phyloP scores from a whole-genome alignment of 1,140 invertebrate genomes.

The Drosophila mojavensis region DNA sequence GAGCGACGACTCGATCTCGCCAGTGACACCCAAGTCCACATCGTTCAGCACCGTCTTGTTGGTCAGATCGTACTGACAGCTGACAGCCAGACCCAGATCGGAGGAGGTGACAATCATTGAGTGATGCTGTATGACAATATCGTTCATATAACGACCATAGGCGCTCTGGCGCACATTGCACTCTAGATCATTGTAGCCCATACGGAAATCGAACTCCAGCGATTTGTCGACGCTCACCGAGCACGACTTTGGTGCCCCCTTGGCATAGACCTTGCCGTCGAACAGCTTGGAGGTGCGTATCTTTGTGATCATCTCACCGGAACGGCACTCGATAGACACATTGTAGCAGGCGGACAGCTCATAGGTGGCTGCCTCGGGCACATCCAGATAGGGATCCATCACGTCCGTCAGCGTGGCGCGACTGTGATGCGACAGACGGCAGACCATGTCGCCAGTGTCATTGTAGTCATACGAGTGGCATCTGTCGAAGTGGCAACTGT shows the following conservation, averaged over 20 bases:
- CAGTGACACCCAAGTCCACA: conserved; percentile 94
- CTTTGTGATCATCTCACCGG: conserved; percentile 95
- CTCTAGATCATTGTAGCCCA: conserved; percentile 95
- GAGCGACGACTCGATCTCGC: conserved; percentile 91
- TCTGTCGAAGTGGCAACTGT: conserved; percentile 73
- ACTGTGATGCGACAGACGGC: conserved; percentile 95
- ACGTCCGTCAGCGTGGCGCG: conserved; percentile 94
- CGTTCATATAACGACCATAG: conserved; percentile 93
- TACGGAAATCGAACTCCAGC: conserved; percentile 93
- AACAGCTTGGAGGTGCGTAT: conserved; percentile 96
- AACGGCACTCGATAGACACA: conserved; percentile 95
- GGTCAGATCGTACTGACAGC: conserved; percentile 96
- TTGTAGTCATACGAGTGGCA: conserved; percentile 97
- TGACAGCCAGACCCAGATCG: conserved; percentile 95
- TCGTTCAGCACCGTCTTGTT: conserved; percentile 97
- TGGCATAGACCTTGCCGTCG: conserved; percentile 97
- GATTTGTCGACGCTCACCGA: conserved; percentile 93
- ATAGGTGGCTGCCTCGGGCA: conserved; percentile 94
- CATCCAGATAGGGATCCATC: conserved; percentile 95
- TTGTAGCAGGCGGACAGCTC: conserved; percentile 97
- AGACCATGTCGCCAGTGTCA: conserved; percentile 95
- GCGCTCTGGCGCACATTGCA: conserved; percentile 95
- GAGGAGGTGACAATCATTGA: conserved; percentile 97
- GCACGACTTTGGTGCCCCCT: conserved; percentile 96
- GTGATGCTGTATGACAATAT: conserved; percentile 96